Base-by-base conservation (phyloP, 1,140 invertebrate genomes). In the Asbolus verrucosus region DNA sequence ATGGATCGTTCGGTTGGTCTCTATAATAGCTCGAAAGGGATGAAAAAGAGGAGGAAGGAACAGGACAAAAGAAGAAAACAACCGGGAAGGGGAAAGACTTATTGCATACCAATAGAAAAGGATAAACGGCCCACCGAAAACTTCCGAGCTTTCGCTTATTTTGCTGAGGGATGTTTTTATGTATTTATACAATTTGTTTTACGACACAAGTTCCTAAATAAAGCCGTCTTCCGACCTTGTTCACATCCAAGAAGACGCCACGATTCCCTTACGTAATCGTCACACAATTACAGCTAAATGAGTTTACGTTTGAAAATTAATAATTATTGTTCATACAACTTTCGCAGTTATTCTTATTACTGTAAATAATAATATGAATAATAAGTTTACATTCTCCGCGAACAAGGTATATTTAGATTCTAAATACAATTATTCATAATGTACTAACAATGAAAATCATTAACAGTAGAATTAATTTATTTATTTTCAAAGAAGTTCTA, bases 181-280 rank as follows among this genome's bases (percentile, higher is more conserved):
- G 46, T 54, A 54, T 54, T 54, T 54, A 54, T 54, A 54, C 46
- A 54, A 54, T 54, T 54, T 54, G 46, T 30, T 30, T 54, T 30
- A 54, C 46, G 46, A 21, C 21, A 54, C 21, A 54, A 54, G 46
- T 54, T 54, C 21, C 8, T 54, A 54, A 54, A 54, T 54, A 54
- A 46, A 46, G 33, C 11, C 15, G 41, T 46, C 18, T 19, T 8
- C 6, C 9, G 15, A 41, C 41, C 9, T 6, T 1, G 19, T 36
- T 36, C 6, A 11, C 5, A 36, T 36, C 11, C 11, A 8, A 9
- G 11, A n/a, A 54, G 46, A 54, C 19, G 46, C 46, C 46, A 54
- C 46, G 19, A 54, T 54, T 54, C 11, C 18, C 11, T 11, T 36
- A n/a, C 11, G n/a, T 2, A 11, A 3, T 6, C 11, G 5, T n/a